Base-by-base conservation (phyloP, 2,888 invertebrate species). In the Plemyria rubiginata region DNA sequence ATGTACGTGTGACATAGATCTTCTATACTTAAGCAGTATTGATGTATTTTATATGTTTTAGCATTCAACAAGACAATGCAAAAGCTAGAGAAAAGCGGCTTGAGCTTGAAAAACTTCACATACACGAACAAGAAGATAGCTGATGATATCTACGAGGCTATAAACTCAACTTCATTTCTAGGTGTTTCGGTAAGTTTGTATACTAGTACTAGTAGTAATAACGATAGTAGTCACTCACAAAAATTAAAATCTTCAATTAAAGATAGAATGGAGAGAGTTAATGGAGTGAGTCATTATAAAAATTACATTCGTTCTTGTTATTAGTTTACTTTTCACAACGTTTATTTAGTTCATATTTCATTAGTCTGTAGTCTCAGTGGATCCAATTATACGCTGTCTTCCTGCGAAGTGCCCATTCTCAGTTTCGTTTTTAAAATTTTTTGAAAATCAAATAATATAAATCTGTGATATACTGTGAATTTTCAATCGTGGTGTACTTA, bases 51-150 rank as follows among this genome's bases (percentile, higher is more conserved):
- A 63, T 70, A 64, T 88, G 92, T 32, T 52, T 0, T 85, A 96
- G 98, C 99, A 13, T 97, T 99, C 82, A 99, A 99, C 90, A 98
- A 98, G 90, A 99, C 99, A 22, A 98, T 98, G 96, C 96, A 96
- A 76, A 96, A 96, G 70, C 94, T 99, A 58, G 95, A 95, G 73
- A 95, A 95, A 77, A 94, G 94, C 68, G 97, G 97, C 29, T 95
- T 96, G 81, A 96, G 96, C 73, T 93, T 99, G 75, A 98, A 98
- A 83, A 97, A 99, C 86, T 99, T 99, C 88, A 97, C 98, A 57
- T 99, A 99, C 88, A 97, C 97, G 45, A 98, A 99, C 90, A 97
- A 97, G 83, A 96, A 97, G 82, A 98, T 99, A 63, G 98, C 98
- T 8, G 96, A 98, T 85, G 98, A 98, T 86, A 98, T 99, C 81